Evolutionary conservation across 2,888 invertebrate genomes (phyloP).

Genomic region (Eupithecia centaureata): DNA sequence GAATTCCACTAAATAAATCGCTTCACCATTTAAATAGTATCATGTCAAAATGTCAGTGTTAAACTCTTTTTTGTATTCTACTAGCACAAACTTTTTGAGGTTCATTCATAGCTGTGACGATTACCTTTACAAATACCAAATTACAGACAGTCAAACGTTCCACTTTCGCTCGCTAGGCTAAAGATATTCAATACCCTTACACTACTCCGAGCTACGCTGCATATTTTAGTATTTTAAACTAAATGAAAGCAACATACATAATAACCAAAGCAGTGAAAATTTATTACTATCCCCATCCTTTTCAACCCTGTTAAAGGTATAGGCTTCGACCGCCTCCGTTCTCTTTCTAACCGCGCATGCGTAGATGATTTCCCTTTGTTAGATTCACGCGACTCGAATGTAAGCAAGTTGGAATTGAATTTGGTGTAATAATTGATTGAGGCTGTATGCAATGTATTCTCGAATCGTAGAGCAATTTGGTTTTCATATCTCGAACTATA

Average conservation of each 20-base stretch:
- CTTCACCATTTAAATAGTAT: too few species aligned
- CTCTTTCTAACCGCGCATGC: slow-evolving; percentile 28
- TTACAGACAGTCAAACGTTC: neutral
- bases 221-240: slow-evolving; percentile 18
- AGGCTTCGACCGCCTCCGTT: slow-evolving; percentile 33
- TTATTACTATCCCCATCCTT: slow-evolving; percentile 54
- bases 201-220: slow-evolving; percentile 1
- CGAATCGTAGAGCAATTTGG: too few species aligned
- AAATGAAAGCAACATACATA: slow-evolving; percentile 21
- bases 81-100: too few species aligned
- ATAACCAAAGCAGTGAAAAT: slow-evolving; percentile 49
- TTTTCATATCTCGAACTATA: neutral
- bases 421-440: slow-evolving; percentile 7
- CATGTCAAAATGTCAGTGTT: too few species aligned
- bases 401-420: neutral
- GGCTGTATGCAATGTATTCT: neutral
- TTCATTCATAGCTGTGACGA: too few species aligned
- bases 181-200: neutral
- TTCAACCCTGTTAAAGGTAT: slow-evolving; percentile 32
- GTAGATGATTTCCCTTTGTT: slow-evolving; percentile 25
- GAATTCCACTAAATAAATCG: too few species aligned
- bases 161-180: neutral
- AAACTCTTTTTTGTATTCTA: too few species aligned
- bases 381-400: neutral
- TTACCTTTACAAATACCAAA: neutral